These are phyloP conservation scores for Lithosia quadra DNA, from an alignment of 2,888 invertebrate genomes.

Conservation along the genomic window DNA sequence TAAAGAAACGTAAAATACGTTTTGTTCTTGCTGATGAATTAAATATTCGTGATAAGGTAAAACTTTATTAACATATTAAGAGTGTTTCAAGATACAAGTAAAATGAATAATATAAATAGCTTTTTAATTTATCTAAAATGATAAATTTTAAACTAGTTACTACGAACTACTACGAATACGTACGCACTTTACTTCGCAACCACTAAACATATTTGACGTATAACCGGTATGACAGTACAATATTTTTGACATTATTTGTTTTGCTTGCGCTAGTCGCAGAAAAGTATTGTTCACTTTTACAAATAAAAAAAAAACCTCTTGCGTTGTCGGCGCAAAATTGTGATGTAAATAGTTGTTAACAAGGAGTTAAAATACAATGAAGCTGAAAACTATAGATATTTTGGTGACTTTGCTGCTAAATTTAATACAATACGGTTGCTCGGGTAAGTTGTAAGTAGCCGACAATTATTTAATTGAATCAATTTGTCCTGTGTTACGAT, in stretches of 20 bases:
- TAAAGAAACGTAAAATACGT: neutral
- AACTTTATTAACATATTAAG: neutral
- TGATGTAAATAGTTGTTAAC: slow-evolving; percentile 69
- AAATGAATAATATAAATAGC: neutral
- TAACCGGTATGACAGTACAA: slow-evolving; percentile 34
- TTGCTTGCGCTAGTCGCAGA: slow-evolving; percentile 64
- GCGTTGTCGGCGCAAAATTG: slow-evolving; percentile 54
- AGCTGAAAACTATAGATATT: slow-evolving; percentile 65
- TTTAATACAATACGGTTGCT: slow-evolving; percentile 69
- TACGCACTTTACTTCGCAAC: neutral
- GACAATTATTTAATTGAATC: slow-evolving; percentile 86
- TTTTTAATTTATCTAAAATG: neutral
- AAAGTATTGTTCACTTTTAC: slow-evolving; percentile 57
- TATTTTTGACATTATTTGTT: slow-evolving; percentile 63
- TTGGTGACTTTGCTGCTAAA: slow-evolving; percentile 70
- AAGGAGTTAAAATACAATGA: slow-evolving; percentile 62
- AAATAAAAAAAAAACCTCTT: slow-evolving; percentile 57
- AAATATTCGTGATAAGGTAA: neutral
- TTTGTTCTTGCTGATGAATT: neutral
- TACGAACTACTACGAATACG: neutral
- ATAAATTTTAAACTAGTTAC: neutral
- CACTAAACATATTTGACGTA: slow-evolving; percentile 39
- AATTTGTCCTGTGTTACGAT: slow-evolving; percentile 77
- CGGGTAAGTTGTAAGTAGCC: slow-evolving; percentile 74
- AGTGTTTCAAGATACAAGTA: neutral